Base-by-base conservation (phyloP, 2,888 invertebrate species). In the Drosophila incognita region DNA sequence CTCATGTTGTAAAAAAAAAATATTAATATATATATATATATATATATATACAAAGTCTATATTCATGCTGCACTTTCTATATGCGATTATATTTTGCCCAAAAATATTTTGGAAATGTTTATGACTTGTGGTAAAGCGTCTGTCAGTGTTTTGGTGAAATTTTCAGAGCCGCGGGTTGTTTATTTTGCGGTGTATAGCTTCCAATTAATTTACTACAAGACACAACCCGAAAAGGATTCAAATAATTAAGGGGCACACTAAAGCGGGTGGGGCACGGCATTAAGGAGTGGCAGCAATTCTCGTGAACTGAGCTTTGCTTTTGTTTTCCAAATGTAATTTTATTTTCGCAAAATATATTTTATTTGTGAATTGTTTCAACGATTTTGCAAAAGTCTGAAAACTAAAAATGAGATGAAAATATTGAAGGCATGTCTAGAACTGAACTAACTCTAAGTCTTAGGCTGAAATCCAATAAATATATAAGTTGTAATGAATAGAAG, bases 111-210 rank as follows among this genome's bases (percentile, higher is more conserved):
- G 71, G 33, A 76, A 79, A 75, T 84, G 84, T 84, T 88, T 83
- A 70, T 86, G 83, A 77, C 74, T 79, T 84, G 73, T 76, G 88
- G 86, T 68, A 69, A 80, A 71, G 62, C 66, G 66, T 56, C 81
- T 85, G 84, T 86, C 86, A 79, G 81, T 56, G 53, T 62, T 76
- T 77, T 58, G 62, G 53, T 54, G 52, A 60, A 63, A 63, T 63
- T 61, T 61, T 51, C 54, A 64, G 40, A 31, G 71, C 71, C 71
- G 77, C 77, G 62, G 77, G 70, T 64, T 66, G 63, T 74, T 79
- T 66, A 63, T 74, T 70, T 70, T 70, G 27, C 27, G 10, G 24
- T 75, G 42, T 21, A 40, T 42, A 61, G 64, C 56, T 31, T 56
- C 57, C 79, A 77, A 69, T 79, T 77, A 74, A 74, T 77, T 77